Conservation (phyloP, 53 echinoderm and acorn worm species). For the Hippasteria phrygiana region DNA sequence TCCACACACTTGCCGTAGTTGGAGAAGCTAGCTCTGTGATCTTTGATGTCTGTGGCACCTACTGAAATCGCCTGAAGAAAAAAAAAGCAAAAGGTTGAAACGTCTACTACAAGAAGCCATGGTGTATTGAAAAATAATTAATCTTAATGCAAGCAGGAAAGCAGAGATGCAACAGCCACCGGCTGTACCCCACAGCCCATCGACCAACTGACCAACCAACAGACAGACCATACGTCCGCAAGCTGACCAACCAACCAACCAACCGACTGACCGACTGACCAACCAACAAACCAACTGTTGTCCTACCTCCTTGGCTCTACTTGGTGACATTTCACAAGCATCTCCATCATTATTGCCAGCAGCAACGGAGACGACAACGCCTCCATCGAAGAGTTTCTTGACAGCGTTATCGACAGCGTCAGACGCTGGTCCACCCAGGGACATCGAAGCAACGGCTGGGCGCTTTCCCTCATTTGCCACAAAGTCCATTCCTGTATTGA, state of each 20-base stretch:
- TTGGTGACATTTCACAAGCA: conserved; percentile 54
- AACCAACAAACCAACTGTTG: too few species aligned
- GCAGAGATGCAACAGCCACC: too few species aligned
- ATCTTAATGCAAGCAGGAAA: too few species aligned
- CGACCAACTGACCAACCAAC: too few species aligned
- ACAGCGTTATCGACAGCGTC: conserved; percentile 58
- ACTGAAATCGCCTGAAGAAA: conserved; percentile 63
- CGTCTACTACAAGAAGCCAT: too few species aligned
- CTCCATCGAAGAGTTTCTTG: conserved; percentile 39
- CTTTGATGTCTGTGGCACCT: conserved; percentile 59
- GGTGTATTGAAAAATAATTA: too few species aligned
- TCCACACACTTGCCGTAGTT: conserved; percentile 71
- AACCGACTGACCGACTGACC: too few species aligned
- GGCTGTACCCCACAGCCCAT: too few species aligned
- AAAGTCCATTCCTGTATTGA: conserved; percentile 49
- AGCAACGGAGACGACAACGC: conserved; percentile 49
- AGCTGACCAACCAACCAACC: too few species aligned
- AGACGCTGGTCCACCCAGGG: conserved; percentile 50
- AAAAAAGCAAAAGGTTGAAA: too few species aligned
- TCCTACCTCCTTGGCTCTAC: conserved; percentile 42
- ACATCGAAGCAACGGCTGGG: conserved; percentile 67
- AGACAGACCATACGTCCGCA: too few species aligned
- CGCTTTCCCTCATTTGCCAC: conserved; percentile 39
- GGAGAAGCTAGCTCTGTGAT: conserved; percentile 56
- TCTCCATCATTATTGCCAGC: conserved; percentile 43